A percentile compares a stretch with the other conserved stretches of the same genome.
Evolutionary conservation across 2,888 invertebrate species (phyloP).

Genomic region (Arenicola marina): DNA sequence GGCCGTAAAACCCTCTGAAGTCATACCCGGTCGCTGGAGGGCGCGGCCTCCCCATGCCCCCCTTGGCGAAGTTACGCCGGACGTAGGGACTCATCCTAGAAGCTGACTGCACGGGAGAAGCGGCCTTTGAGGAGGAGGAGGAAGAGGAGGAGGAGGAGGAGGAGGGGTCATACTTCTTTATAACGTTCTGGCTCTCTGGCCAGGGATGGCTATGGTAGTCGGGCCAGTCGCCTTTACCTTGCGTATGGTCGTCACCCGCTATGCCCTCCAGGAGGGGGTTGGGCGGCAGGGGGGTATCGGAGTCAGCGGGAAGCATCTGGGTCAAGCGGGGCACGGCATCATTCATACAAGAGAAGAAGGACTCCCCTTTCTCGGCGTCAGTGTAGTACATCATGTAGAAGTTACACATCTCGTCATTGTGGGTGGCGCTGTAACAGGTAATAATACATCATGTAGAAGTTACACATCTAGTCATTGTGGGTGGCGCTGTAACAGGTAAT

Average conservation of each 20-base stretch:
- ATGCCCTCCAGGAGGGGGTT: slow-evolving; percentile 59
- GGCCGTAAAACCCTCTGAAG: no score
- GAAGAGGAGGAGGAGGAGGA: no score
- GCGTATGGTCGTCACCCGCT: slow-evolving; percentile 43
- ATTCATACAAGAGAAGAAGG: slow-evolving; percentile 38
- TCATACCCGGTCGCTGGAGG: no score
- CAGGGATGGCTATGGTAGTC: background rate
- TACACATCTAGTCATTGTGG: no score
- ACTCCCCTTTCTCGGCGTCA: slow-evolving; percentile 34
- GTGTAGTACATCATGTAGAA: slow-evolving; percentile 62
- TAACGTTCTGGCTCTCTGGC: background rate
- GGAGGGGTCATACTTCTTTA: no score
- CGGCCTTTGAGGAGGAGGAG: no score
- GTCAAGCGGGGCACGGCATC: slow-evolving; percentile 43
- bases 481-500: no score
- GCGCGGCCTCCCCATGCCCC: no score
- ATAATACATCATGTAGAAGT: no score
- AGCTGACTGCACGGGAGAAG: no score
- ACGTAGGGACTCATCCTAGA: no score
- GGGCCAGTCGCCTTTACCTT: background rate
- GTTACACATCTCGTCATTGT: slow-evolving; percentile 62
- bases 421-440: slow-evolving; percentile 43
- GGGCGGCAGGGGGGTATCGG: slow-evolving; percentile 62
- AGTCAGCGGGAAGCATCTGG: slow-evolving; percentile 56
- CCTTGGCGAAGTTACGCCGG: no score